Evolutionary conservation across 2,797 vertebrate genomes (phyloP), one percentile per base, ranked within the genome.

Genomic region (Distichodus sexfasciatus): DNA sequence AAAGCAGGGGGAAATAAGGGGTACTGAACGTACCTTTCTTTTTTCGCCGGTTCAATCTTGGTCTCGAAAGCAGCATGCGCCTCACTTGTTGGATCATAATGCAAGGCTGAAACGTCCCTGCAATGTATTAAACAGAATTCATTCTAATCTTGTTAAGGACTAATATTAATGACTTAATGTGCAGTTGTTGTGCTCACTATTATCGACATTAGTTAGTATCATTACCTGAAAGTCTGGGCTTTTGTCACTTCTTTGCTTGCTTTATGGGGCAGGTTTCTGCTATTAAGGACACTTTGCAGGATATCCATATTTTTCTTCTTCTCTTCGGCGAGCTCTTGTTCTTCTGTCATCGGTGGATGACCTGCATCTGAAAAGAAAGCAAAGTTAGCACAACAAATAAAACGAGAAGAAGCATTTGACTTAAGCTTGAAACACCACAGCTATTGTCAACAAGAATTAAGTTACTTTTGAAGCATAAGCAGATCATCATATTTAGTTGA

Each of bases 11-110:
- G 4, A 60, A 26, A 47, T 36, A 0, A 23, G 46, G 1, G 3
- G 19, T 48, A 57, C 0, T 12, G 9, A 2, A 24, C 9, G 46
- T 91, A 97, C 97, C 95, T 96, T 71, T 97, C 91, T 78, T 91
- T 92, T 76, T 90, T 87, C 7, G 77, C 17, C 1, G 85, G 77
- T 1, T 79, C 80, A 38, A 36, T 62, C 70, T 90, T 94, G 68
- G 79, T 91, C 89, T 99, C 97, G 66, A 95, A 96, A 11, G 88
- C 79, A 6, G 86, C 72, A 35, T 98, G 97, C 51, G 97, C 96
- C 40, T 94, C 85, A 78, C 82, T 92, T 28, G 93, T 94, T 50
- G 97, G 97, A 81, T 99, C 97, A 24, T 98, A 99, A 71, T 89
- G 97, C 66, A 99, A 78, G 0, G 90, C 81, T 3, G 95, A 92